phyloP scores from a whole-genome alignment of 2,888 invertebrate genomes.

The Hemistola chrysoprasaria region DNA sequence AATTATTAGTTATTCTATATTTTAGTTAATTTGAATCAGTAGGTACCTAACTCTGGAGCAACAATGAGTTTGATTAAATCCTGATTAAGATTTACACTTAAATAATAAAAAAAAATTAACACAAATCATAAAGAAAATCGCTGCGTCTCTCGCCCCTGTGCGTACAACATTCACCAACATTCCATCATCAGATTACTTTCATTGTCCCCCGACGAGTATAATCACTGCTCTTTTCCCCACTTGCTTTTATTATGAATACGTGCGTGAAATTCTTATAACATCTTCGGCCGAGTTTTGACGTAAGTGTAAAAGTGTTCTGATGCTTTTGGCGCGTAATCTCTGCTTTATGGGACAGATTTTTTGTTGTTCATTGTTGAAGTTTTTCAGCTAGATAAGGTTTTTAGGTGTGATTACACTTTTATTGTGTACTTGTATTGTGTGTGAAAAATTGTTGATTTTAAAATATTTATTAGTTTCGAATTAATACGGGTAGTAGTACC shows the following conservation, averaged over 20 bases:
- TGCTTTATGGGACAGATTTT: constrained; percentile 9
- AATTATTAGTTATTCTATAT: too few relatives aligned
- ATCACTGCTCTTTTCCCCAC: constrained; percentile 23
- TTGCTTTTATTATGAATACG: constrained; percentile 36
- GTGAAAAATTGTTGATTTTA: too few relatives aligned
- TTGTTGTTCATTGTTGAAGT: constrained; percentile 6
- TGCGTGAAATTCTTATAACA: constrained; percentile 41
- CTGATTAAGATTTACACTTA: too few relatives aligned
- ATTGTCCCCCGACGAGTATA: constrained; percentile 27
- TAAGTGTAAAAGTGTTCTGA: constrained; percentile 9
- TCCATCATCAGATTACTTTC: constrained; percentile 33
- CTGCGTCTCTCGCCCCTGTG: constrained; percentile 30
- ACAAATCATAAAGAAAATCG: constrained; percentile 8
- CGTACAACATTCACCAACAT: constrained; percentile 32
- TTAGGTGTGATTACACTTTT: too few relatives aligned
- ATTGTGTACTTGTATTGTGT: too few relatives aligned
- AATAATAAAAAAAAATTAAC: not conserved
- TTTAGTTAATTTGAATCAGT: too few relatives aligned
- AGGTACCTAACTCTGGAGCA: too few relatives aligned
- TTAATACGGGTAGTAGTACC: too few relatives aligned
- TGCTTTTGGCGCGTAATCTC: constrained; percentile 10
- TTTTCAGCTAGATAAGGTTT: too few relatives aligned
- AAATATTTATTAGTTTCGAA: too few relatives aligned
- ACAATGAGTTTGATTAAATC: too few relatives aligned
- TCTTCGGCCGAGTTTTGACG: constrained; percentile 23